phyloP scores from a whole-genome alignment of 2,888 invertebrate species.

The Embidobia sp. region DNA sequence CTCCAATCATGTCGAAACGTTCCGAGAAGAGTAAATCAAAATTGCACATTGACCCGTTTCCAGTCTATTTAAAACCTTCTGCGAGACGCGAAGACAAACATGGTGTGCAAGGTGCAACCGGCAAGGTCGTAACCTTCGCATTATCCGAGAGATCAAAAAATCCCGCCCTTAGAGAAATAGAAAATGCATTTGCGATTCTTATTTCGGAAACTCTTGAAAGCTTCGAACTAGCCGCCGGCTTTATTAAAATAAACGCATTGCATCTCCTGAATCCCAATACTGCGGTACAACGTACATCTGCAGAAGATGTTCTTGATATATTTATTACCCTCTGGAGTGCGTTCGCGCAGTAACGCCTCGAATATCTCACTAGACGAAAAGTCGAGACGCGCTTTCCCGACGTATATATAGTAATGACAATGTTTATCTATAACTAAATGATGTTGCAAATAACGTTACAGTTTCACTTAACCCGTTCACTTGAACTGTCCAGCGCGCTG shows the following conservation, averaged over 20 bases:
- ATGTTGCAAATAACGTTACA: no score
- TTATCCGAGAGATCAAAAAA: constrained; percentile 17
- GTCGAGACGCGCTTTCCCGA: neutral
- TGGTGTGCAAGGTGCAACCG: constrained; percentile 19
- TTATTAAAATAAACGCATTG: constrained; percentile 50
- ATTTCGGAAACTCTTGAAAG: constrained; percentile 30
- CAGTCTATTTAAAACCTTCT: constrained; percentile 48
- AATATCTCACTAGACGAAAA: constrained; percentile 10
- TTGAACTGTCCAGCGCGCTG: no score
- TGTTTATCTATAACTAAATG: no score
- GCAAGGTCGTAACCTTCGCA: constrained; percentile 34
- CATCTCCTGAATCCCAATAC: constrained; percentile 36
- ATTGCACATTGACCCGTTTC: constrained; percentile 51
- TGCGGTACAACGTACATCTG: constrained; percentile 26
- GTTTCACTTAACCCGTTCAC: no score
- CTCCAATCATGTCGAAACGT: constrained; percentile 15
- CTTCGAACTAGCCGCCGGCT: constrained; percentile 19
- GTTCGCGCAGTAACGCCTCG: neutral
- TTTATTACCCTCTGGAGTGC: constrained; percentile 45
- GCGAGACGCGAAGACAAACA: constrained; percentile 26
- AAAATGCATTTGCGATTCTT: constrained; percentile 35
- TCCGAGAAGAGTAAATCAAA: constrained; percentile 26
- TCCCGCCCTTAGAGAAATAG: neutral
- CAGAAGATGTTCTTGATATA: constrained; percentile 48
- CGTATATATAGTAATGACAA: neutral